These are phyloP conservation scores for Poecile montanus DNA, from an alignment of 2,797 vertebrate species.

Conservation along the genomic window DNA sequence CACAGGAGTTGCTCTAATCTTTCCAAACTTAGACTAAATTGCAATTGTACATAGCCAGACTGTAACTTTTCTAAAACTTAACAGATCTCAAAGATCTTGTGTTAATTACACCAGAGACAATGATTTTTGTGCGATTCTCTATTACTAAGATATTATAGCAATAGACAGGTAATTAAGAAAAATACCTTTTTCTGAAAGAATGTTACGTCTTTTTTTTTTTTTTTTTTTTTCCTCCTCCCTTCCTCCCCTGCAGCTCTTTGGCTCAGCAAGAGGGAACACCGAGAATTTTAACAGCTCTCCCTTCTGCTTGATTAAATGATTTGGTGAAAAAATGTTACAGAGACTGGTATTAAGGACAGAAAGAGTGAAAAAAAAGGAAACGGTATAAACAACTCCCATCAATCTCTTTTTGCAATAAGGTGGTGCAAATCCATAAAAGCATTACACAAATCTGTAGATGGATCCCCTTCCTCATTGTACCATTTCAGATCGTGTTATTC, in stretches of 20 bases:
- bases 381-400: slow-evolving; percentile 77
- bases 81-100: not conserved
- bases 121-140: not conserved
- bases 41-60: not conserved
- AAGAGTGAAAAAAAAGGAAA: slow-evolving; percentile 60
- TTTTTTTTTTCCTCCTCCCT: not conserved
- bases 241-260: slow-evolving; percentile 84
- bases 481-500: slow-evolving; percentile 82
- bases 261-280: slow-evolving; percentile 92
- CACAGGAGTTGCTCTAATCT: slow-evolving; percentile 41
- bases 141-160: not conserved
- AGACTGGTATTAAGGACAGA: slow-evolving; percentile 73
- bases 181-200: slow-evolving; percentile 24
- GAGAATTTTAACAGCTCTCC: slow-evolving; percentile 92
- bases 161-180: not conserved
- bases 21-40: slow-evolving; percentile 17
- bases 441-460: slow-evolving; percentile 86
- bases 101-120: not conserved
- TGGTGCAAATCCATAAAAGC: slow-evolving; percentile 82
- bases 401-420: slow-evolving; percentile 86
- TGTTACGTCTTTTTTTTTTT: slow-evolving; percentile 37
- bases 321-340: slow-evolving; percentile 66
- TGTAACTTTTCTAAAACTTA: slow-evolving; percentile 34
- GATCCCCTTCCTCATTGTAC: slow-evolving; percentile 84
- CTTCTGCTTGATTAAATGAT: slow-evolving; percentile 90